Conservation (phyloP, 2,113 vertebrate genomes). For the Calidris pugnax region DNA sequence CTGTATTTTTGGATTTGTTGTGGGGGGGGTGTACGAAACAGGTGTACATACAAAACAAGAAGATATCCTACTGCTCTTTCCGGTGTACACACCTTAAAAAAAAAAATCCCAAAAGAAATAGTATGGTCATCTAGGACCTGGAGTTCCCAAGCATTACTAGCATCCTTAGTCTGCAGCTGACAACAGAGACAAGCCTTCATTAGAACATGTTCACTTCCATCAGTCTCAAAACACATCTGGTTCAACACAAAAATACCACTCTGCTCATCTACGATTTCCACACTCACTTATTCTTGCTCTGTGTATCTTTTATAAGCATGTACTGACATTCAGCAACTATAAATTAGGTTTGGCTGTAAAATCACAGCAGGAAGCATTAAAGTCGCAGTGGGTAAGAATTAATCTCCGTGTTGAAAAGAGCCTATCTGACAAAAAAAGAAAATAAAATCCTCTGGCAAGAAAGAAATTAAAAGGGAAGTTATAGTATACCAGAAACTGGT, state of each 20-base stretch:
- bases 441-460: not conserved
- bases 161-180: not conserved
- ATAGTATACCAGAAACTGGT: not conserved
- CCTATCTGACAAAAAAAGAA: not conserved
- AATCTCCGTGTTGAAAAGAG: not conserved
- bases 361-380: not conserved
- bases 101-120: not conserved
- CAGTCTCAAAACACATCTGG: not conserved
- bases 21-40: not conserved
- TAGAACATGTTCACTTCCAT: not conserved
- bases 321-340: not conserved
- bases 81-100: not conserved
- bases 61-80: not conserved
- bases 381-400: not conserved
- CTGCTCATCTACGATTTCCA: not conserved
- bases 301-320: not conserved
- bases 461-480: not conserved
- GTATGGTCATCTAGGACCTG: not conserved
- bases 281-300: not conserved
- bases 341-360: not conserved
- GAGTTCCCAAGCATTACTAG: not conserved
- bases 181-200: not conserved
- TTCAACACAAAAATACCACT: not conserved
- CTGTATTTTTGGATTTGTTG: not conserved
- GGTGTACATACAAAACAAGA: not conserved